phyloP scores from a whole-genome alignment of 2,797 vertebrate species.

The Prionace glauca region DNA sequence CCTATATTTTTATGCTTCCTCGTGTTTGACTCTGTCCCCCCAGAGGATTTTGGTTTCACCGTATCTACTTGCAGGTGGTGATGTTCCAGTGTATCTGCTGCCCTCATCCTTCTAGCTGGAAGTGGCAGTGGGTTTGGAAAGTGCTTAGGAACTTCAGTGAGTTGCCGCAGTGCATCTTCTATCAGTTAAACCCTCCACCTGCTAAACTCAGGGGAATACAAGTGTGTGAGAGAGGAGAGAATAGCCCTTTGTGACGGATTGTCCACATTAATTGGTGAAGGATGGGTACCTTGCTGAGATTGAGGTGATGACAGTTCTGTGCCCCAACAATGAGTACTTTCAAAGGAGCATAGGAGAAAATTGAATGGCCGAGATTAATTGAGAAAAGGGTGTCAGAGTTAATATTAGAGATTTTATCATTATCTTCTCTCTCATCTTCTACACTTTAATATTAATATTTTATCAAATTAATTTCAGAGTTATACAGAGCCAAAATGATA shows the following conservation, averaged over 20 bases:
- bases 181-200: background rate
- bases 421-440: background rate
- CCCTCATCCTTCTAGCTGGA: too few species aligned
- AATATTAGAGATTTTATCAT: constrained; percentile 9
- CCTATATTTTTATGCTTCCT: background rate
- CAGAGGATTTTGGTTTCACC: background rate
- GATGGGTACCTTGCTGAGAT: background rate
- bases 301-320: background rate
- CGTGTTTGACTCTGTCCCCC: background rate
- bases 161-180: background rate
- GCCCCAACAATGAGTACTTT: background rate
- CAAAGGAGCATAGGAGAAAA: background rate
- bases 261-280: background rate
- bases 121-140: too few species aligned
- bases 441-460: background rate
- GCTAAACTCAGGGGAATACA: background rate
- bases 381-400: background rate
- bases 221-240: background rate
- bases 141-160: too few species aligned
- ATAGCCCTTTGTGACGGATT: background rate
- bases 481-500: constrained; percentile 1
- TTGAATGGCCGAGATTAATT: background rate
- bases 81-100: too few species aligned
- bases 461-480: constrained; percentile 20
- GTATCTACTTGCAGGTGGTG: too few species aligned